phyloP scores from a whole-genome alignment of 2,888 invertebrate genomes.

The Trachelus tabidus region DNA sequence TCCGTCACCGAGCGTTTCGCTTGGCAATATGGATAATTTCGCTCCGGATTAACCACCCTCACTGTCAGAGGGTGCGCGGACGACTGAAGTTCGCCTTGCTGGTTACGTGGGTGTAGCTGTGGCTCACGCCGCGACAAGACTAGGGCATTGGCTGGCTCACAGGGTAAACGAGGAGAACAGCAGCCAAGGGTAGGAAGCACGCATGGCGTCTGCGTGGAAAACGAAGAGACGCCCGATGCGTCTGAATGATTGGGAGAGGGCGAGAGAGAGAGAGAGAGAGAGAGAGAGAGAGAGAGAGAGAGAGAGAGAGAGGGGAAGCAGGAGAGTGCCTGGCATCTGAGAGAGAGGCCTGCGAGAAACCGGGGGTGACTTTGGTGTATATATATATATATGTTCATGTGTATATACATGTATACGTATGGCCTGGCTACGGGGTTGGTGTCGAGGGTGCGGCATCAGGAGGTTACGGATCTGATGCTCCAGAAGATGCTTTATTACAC shows the following conservation, averaged over 20 bases:
- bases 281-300: slow-evolving; percentile 7
- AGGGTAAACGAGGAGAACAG: background rate
- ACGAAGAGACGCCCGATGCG: slow-evolving; percentile 10
- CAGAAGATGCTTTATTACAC: too few relatives aligned
- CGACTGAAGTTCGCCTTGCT: slow-evolving; percentile 53
- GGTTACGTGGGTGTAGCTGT: slow-evolving; percentile 56
- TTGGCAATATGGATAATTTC: background rate
- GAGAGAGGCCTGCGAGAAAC: background rate
- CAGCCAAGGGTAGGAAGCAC: too few relatives aligned
- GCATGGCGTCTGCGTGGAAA: background rate
- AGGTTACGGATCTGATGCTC: too few relatives aligned
- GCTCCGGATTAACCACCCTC: slow-evolving; percentile 50
- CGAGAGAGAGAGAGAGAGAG: slow-evolving; percentile 7
- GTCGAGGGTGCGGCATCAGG: too few relatives aligned
- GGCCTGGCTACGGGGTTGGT: too few relatives aligned
- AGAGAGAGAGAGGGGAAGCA: background rate
- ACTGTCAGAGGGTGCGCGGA: slow-evolving; percentile 61
- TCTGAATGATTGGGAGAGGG: slow-evolving; percentile 11
- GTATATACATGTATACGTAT: too few relatives aligned
- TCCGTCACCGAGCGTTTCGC: too few relatives aligned
- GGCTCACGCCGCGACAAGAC: slow-evolving; percentile 33
- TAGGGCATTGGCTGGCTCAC: background rate
- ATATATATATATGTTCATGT: too few relatives aligned
- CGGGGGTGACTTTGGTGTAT: too few relatives aligned
- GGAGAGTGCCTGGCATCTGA: background rate